Base-by-base conservation (phyloP, 2,797 vertebrate species). In the Acestrorhynchus altus region DNA sequence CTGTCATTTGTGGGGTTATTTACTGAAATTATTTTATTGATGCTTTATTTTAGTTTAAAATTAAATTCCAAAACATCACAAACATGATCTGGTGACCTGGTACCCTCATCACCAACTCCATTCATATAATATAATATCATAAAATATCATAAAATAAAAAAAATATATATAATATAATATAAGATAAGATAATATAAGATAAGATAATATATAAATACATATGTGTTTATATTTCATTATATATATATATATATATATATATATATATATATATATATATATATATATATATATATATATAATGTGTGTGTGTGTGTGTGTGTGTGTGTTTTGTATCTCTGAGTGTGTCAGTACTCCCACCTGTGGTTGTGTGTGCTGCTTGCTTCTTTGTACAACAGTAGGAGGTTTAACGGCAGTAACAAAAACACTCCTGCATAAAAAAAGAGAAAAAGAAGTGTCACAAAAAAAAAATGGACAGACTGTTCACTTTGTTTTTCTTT, bases 341-440 rank as follows among this genome's bases (percentile, higher is more conserved):
- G 59, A 76, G 69, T 81, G 63, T 78, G 69, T 84, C 72, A 81
- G 70, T 65, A 83, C 88, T 85, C 88, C 85, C 85, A 89, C 88
- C 78, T 87, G 86, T 87, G 85, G 86, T 87, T 83, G 65, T 81
- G 79, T 79, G 77, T 61, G 59, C 57, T 77, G 76, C 59, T 74
- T 73, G 72, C 49, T 75, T 78, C 78, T 78, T 67, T 63, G 73
- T 74, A 74, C 57, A 89, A 91, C 86, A 28, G 91, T 92, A 84
- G 90, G 91, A 91, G 92, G 89, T 80, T n/a, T 85, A 87, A 83
- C 72, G 61, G 79, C 82, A 90, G 81, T 89, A 63, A 77, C 73
- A 79, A 74, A 80, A 77, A 80, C 72, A 47, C 59, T 20, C 74
- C 22, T 31, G 73, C 16, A 72, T 56, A 57, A 72, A 66, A 76